A percentile compares a stretch with the other conserved stretches of the same genome.
Conservation (phyloP, 2,888 invertebrate genomes). For the Dasysyrphus tricinctus region DNA sequence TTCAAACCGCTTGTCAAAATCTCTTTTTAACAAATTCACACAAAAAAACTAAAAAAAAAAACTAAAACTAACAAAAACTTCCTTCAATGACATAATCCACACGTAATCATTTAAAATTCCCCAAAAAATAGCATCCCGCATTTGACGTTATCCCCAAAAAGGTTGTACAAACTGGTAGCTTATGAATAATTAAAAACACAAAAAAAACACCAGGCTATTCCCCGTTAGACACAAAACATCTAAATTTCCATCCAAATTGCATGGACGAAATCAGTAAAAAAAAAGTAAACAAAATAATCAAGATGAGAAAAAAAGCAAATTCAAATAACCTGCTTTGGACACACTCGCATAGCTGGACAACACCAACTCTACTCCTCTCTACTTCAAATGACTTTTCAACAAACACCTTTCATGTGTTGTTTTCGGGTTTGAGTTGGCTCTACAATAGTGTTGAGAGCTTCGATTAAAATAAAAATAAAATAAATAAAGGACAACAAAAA, state of each 20-base stretch:
- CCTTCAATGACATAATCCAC: constrained; percentile 28
- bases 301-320: not conserved
- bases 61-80: not conserved
- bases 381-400: constrained; percentile 39
- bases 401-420: constrained; percentile 39
- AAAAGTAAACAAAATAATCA: not conserved
- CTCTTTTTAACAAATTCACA: constrained; percentile 30
- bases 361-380: not conserved
- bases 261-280: constrained; percentile 5
- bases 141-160: constrained; percentile 32
- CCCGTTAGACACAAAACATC: constrained; percentile 32
- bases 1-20: constrained; percentile 31
- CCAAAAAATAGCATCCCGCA: constrained; percentile 8
- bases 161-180: constrained; percentile 12
- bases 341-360: constrained; percentile 3
- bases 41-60: no score
- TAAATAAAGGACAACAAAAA: constrained; percentile 14
- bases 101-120: constrained; percentile 42
- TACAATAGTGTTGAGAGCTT: constrained; percentile 22
- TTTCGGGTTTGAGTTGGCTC: constrained; percentile 1
- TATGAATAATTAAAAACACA: constrained; percentile 36
- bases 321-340: constrained; percentile 30
- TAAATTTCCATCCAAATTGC: constrained; percentile 33
- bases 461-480: constrained; percentile 32
- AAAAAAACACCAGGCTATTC: not conserved